Base-by-base conservation (phyloP, 2,113 vertebrate genomes). In the Ceyx margarethae region DNA sequence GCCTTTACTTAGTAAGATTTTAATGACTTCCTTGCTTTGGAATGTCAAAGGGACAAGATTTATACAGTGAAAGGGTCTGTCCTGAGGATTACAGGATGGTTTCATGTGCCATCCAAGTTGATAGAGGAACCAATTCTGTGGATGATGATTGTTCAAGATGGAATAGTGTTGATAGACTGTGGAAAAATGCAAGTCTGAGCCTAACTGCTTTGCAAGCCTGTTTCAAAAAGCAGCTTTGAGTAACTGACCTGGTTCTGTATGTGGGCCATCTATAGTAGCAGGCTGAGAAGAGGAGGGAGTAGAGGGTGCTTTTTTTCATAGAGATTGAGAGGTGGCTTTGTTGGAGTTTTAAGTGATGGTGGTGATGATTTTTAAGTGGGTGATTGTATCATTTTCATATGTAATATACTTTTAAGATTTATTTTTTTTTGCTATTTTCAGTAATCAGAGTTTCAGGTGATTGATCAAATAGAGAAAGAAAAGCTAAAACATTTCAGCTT, bases 401-500 rank as follows among this genome's bases (percentile, higher is more conserved):
- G 13, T 13, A 58, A n/a, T 56, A 13, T 3, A 12, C 46, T 74
- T 75, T 5, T 20, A 43, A 78, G 28, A 18, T 42, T 42, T 53
- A 35, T 35, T 35, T 29, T 10, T 21, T 8, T 50, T 25, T n/a
- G 31, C n/a, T 33, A n/a, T 7, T 89, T 91, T 90, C 23, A 35
- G 53, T 77, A 89, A 67, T 65, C 84, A 84, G 66, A 43, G 86
- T 92, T 95, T 93, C 75, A 66, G 81, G 48, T 94, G 89, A 97
- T 79, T 92, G 91, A 94, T 95, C 93, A 96, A 91, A 73, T 76
- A 74, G 68, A 71, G 81, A 43, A 95, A 87, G 89, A 48, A 91
- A 92, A 92, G n/a, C 64, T 73, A 77, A 87, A 80, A 81, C 56
- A 65, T 90, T 93, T 88, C 64, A 21, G 80, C 81, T 91, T 75